Base-by-base conservation (phyloP, 2,113 vertebrate genomes). In the Eidolon helvum region DNA sequence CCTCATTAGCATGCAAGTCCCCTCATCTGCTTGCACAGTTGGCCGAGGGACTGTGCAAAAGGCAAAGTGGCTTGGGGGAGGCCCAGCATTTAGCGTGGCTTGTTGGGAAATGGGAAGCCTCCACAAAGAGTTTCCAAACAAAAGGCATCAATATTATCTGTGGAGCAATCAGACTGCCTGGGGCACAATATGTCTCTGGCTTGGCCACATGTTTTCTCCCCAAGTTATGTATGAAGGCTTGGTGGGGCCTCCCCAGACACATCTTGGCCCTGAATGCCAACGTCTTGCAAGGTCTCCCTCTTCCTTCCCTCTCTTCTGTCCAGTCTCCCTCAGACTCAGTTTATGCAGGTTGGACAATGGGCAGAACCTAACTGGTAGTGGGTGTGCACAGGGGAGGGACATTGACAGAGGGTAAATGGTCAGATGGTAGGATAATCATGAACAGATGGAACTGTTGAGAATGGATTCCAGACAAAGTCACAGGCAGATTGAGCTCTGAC, bases 121-220 rank as follows among this genome's bases (percentile, higher is more conserved):
- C 96, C 95, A 98, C 96, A 98, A 96, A 96, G 86, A 96, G 98
- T 98, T 98, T 92, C 35, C 98, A 98, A 98, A 92, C 97, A 93
- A 97, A 97, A 98, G 97, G 94, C 97, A 97, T 98, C 79, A 97
- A 97, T 40, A 24, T 74, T 90, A 97, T 98, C 97, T 97, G 83
- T 96, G 87, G 85, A 91, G 26, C 77, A 94, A 92, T 96, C 93
- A 97, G 97, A 96, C 95, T 97, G 96, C 97, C 93, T 97, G 91
- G 94, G 87, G 93, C 79, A 96, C 95, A 93, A 85, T 0, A 18
- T 96, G 97, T 95, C 97, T 96, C 82, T 97, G 83, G 94, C 90
- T 98, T 45, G 74, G 98, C 95, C 97, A 96, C 98, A 97, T 83
- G 75, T 63, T 93, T 75, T 35, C 50, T 68, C 72, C n/a, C 72